phyloP scores from a whole-genome alignment of 2,888 invertebrate species.

The Melanostoma mellinum region DNA sequence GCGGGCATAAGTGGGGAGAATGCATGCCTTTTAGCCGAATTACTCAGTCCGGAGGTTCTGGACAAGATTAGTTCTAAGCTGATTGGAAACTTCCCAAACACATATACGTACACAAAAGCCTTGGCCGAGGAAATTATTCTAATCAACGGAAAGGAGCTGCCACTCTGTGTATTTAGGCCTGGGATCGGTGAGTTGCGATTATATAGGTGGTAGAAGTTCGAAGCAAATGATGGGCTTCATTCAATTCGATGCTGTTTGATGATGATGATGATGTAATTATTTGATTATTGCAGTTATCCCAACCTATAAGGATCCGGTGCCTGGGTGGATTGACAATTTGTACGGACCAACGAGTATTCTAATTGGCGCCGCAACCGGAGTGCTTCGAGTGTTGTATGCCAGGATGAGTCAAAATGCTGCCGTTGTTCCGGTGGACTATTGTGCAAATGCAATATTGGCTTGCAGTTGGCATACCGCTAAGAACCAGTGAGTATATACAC shows the following conservation, averaged over 20 bases:
- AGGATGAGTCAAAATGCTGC: constrained; percentile 78
- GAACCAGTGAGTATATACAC: constrained; percentile 77
- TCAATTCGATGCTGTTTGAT: constrained; percentile 5
- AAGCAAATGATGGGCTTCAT: not conserved
- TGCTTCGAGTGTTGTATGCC: constrained; percentile 82
- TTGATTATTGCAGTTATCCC: constrained; percentile 81
- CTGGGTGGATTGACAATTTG: constrained; percentile 88
- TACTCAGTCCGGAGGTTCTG: constrained; percentile 79
- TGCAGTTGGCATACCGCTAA: constrained; percentile 82
- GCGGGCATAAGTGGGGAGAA: constrained; percentile 79
- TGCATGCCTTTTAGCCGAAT: constrained; percentile 78
- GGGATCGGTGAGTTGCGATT: constrained; percentile 84
- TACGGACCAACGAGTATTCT: constrained; percentile 84
- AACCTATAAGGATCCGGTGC: constrained; percentile 83
- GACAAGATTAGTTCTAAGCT: constrained; percentile 77
- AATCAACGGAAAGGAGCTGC: constrained; percentile 84
- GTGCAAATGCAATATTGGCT: constrained; percentile 82
- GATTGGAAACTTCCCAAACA: constrained; percentile 84
- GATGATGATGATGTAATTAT: constrained; percentile 63
- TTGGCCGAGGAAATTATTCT: constrained; percentile 86
- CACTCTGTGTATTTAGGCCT: constrained; percentile 87
- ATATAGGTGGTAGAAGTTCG: constrained; percentile 1
- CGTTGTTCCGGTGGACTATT: constrained; percentile 82
- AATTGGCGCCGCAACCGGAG: constrained; percentile 84
- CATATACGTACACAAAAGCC: constrained; percentile 89